phyloP scores from a whole-genome alignment of 2,113 vertebrate genomes.

The Garra rufa region DNA sequence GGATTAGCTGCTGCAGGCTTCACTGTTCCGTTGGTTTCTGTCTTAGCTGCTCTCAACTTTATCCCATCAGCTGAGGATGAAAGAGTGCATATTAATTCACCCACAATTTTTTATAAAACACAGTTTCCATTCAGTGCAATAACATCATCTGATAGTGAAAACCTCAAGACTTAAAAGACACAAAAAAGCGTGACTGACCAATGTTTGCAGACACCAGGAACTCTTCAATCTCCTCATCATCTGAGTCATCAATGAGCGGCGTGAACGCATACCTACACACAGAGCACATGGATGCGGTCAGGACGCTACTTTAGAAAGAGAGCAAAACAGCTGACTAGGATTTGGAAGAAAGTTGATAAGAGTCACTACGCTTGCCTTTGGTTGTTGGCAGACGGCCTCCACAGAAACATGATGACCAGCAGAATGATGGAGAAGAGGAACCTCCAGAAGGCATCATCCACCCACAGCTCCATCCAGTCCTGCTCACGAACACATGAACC shows the following conservation, averaged over 20 bases:
- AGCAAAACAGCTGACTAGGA: neutral
- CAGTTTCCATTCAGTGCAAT: neutral
- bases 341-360: neutral
- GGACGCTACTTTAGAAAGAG: neutral
- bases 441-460: slow-evolving; percentile 90
- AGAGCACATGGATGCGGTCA: neutral
- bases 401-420: slow-evolving; percentile 89
- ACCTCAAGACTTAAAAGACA: neutral
- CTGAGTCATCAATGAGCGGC: slow-evolving; percentile 88
- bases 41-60: slow-evolving; percentile 81
- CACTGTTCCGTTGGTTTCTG: slow-evolving; percentile 78
- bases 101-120: neutral
- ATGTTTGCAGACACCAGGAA: slow-evolving; percentile 81
- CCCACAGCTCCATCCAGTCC: slow-evolving; percentile 90
- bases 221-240: slow-evolving; percentile 88
- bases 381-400: slow-evolving; percentile 89
- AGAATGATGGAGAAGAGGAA: slow-evolving; percentile 87
- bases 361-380: slow-evolving; percentile 74
- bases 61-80: slow-evolving; percentile 81
- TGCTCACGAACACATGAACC: slow-evolving; percentile 51
- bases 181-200: slow-evolving; percentile 64
- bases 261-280: slow-evolving; percentile 84
- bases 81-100: neutral
- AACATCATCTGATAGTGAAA: neutral
- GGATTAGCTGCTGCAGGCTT: slow-evolving; percentile 73